A percentile compares a stretch with the other conserved stretches of the same genome.
Conservation (phyloP, 2,797 vertebrate genomes). For the Pipistrellus kuhlii region DNA sequence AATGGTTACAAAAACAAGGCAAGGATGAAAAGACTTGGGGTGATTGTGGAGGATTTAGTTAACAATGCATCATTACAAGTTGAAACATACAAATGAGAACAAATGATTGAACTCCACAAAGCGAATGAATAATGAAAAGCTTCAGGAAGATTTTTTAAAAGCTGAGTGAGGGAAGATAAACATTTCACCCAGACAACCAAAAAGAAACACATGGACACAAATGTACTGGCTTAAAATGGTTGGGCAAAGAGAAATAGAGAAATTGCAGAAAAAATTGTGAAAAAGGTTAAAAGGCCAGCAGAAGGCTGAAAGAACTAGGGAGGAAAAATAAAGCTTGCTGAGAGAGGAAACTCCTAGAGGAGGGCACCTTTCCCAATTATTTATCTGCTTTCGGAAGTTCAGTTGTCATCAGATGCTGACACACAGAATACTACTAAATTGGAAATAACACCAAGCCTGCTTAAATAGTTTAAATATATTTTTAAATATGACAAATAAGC, state of each 20-base stretch:
- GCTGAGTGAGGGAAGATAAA: constrained; percentile 58
- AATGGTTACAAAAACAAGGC: constrained; percentile 53
- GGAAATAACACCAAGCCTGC: neutral
- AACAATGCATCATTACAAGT: constrained; percentile 51
- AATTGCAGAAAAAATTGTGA: constrained; percentile 68
- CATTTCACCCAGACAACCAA: constrained; percentile 56
- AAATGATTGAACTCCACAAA: constrained; percentile 45
- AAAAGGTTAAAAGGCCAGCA: constrained; percentile 62
- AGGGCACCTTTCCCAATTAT: constrained; percentile 41
- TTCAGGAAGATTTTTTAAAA: constrained; percentile 21
- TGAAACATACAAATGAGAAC: constrained; percentile 62
- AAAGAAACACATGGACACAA: constrained; percentile 60
- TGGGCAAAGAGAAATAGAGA: constrained; percentile 56
- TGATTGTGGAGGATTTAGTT: constrained; percentile 60
- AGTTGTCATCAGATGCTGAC: neutral
- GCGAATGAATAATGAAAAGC: constrained; percentile 62
- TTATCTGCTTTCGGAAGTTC: constrained; percentile 32
- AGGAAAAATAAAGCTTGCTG: neutral
- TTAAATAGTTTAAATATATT: constrained; percentile 7
- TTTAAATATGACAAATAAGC: neutral
- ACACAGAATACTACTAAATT: neutral
- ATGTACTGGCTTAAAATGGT: constrained; percentile 35
- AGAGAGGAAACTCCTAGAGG: neutral
- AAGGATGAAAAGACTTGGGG: constrained; percentile 54
- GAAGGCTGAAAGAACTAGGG: constrained; percentile 20